Base-by-base conservation (phyloP, 2,888 invertebrate species). In the Spisula solida region DNA sequence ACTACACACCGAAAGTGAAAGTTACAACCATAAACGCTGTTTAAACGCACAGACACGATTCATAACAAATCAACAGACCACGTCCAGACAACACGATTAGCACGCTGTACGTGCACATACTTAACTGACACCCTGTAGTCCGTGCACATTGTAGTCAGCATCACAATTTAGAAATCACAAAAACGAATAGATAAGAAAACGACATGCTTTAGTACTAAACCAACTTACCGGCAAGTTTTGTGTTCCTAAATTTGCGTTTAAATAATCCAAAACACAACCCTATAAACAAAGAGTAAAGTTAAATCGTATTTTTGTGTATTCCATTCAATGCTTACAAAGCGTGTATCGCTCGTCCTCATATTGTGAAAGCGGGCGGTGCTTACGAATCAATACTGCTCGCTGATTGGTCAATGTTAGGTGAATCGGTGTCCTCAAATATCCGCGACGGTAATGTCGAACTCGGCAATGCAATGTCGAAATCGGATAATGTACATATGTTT, bases 321-420 rank as follows among this genome's bases (percentile, higher is more conserved):
- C 48, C 51, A 83, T 75, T 83, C 51, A 83, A 83, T 75, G 75
- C 51, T 51, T 75, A 75, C 83, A 70, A 70, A 75, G 75, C 83
- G 83, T 83, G 83, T 48, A 66, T 66, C 34, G 18, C 31, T 66
- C 66, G 82, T 41, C 82, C 47, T 66, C 82, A 82, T 60, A 82
- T 78, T 82, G 56, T 75, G 75, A 86, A 86, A 86, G 78, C 31
- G 81, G 86, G 86, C 70, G 86, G 86, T 18, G 82, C 86, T 82
- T 86, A 75, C 18, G 41, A 48, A 75, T 86, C 86, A 86, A 81
- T 83, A 83, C 51, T 51, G 60, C 25, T 25, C 31, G 25, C 51
- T 83, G 75, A 83, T 83, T 83, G 83, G 83, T 66, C 16, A n/a
- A 25, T 82, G 8, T 60, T 41, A 66, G 60, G 82, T 83, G 83